These are phyloP conservation scores for Neodiprion virginianus DNA, from an alignment of 1,140 invertebrate genomes.

Conservation along the genomic window DNA sequence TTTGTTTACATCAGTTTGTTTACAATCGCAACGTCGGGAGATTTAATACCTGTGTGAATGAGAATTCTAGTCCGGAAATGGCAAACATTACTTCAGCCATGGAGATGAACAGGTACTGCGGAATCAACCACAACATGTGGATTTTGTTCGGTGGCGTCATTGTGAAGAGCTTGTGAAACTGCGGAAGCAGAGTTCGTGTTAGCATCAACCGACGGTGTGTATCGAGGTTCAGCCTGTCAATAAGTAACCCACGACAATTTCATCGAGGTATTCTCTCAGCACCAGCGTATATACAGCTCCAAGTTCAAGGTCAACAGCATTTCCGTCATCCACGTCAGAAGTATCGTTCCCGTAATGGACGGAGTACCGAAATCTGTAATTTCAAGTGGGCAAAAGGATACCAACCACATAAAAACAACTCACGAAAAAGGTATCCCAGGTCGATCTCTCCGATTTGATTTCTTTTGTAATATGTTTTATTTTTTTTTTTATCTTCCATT, in stretches of 20 bases:
- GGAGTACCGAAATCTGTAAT: constrained; percentile 25
- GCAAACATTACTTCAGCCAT: constrained; percentile 71
- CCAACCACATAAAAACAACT: not conserved
- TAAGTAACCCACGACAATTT: constrained; percentile 15
- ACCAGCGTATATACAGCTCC: constrained; percentile 35
- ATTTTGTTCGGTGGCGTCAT: constrained; percentile 55
- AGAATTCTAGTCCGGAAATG: constrained; percentile 72
- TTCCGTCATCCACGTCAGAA: constrained; percentile 14
- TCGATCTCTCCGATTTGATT: too few species aligned
- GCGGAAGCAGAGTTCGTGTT: constrained; percentile 16
- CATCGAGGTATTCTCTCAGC: constrained; percentile 18
- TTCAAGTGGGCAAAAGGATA: not conserved
- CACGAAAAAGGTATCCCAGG: too few species aligned
- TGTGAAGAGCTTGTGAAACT: constrained; percentile 29
- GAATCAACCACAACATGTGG: constrained; percentile 68
- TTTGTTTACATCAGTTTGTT: not conserved
- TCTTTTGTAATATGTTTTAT: too few species aligned
- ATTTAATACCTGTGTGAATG: constrained; percentile 68
- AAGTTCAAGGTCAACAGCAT: constrained; percentile 21
- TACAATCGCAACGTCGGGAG: not conserved
- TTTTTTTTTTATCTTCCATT: too few species aligned
- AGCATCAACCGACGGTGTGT: not conserved
- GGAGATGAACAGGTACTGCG: constrained; percentile 72
- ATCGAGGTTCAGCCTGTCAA: not conserved
- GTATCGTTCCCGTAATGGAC: constrained; percentile 19